Conservation (phyloP, 2,797 vertebrate genomes). For the Pangasius krempfi region DNA sequence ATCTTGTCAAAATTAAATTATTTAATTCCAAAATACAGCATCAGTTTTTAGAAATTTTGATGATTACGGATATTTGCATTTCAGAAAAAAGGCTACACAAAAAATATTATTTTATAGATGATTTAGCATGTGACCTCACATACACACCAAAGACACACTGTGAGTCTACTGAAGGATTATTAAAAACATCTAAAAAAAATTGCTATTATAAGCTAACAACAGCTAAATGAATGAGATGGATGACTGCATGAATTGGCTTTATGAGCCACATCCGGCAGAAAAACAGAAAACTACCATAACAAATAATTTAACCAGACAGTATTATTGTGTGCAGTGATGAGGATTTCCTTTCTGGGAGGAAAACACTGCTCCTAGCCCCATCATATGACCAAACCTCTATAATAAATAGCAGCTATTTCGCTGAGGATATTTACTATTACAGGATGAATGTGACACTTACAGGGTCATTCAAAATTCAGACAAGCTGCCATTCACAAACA, state of each 20-base stretch:
- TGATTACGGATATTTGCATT: background rate
- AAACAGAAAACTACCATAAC: background rate
- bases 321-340: background rate
- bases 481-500: background rate
- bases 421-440: background rate
- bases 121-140: background rate
- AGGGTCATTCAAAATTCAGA: background rate
- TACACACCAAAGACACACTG: background rate
- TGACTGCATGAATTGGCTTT: background rate
- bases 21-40: background rate
- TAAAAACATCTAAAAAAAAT: background rate
- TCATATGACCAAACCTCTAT: background rate
- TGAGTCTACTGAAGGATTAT: background rate
- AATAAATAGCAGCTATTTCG: background rate
- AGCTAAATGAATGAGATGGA: background rate
- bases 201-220: background rate
- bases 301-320: background rate
- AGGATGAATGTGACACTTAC: background rate
- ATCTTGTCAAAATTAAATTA: background rate
- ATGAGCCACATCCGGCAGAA: background rate
- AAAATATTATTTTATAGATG: background rate
- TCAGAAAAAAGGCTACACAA: too few relatives aligned
- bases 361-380: background rate
- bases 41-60: background rate
- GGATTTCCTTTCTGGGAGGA: background rate